phyloP scores from a whole-genome alignment of 64 coral and sea anemone species.

The Pocillopora damicornis region DNA sequence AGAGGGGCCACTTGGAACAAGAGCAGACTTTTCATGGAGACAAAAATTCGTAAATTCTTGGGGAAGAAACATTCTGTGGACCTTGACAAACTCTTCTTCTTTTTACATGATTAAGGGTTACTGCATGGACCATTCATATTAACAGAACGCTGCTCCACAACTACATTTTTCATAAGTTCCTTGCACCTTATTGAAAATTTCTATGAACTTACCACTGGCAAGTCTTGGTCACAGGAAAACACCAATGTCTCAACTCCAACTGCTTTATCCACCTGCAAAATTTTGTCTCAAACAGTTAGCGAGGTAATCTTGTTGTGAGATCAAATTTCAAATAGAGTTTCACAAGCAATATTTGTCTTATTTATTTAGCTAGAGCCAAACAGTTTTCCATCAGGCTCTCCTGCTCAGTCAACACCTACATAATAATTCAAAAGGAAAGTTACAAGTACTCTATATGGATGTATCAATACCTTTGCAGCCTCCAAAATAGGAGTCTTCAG shows the following conservation, averaged over 20 bases:
- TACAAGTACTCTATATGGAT: background rate
- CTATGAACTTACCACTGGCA: background rate
- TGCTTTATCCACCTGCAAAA: slow-evolving; percentile 63
- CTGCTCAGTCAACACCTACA: background rate
- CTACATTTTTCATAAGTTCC: too few species aligned
- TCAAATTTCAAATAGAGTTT: background rate
- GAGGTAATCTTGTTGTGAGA: background rate
- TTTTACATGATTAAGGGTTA: too few species aligned
- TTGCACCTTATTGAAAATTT: too few species aligned
- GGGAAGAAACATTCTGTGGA: too few species aligned
- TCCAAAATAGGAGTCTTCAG: slow-evolving; percentile 62
- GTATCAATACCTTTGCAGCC: slow-evolving; percentile 36
- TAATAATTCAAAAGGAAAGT: background rate
- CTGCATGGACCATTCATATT: too few species aligned
- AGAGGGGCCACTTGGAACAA: too few species aligned
- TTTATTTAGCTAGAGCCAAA: too few species aligned
- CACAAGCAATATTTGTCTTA: background rate
- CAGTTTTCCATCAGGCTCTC: background rate
- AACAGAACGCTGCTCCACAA: too few species aligned
- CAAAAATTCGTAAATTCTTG: too few species aligned
- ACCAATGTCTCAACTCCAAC: slow-evolving; percentile 62
- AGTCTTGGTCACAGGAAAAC: slow-evolving; percentile 7
- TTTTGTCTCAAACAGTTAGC: background rate
- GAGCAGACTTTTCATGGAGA: too few species aligned
- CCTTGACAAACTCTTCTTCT: too few species aligned